Percentiles rank a stretch among this genome's conserved stretches.
Conservation (phyloP, 1,140 invertebrate genomes). For the Aphelinus certus region DNA sequence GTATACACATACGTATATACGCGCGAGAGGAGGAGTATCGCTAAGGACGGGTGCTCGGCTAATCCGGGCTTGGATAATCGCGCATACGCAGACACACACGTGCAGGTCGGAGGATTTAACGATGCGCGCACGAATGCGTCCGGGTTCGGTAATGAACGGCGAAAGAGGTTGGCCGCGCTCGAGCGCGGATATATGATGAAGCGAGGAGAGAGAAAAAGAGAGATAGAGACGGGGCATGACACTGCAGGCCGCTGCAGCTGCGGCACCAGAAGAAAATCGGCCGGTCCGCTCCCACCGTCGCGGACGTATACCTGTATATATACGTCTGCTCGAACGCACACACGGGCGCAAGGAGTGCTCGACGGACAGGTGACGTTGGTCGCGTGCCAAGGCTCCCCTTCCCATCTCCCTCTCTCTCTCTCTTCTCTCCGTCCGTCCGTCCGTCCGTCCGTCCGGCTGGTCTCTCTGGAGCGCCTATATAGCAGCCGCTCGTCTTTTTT, state of each 20-base stretch:
- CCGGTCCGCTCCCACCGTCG: conserved; percentile 28
- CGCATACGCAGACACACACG: neutral
- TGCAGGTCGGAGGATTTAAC: no score
- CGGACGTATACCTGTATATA: conserved; percentile 12
- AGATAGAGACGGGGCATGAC: neutral
- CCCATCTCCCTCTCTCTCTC: conserved; percentile 11
- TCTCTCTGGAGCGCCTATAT: conserved; percentile 18
- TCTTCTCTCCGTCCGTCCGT: neutral
- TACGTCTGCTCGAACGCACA: neutral
- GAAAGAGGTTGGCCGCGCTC: conserved; percentile 51
- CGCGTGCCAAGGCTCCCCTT: conserved; percentile 60
- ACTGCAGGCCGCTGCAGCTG: conserved; percentile 50
- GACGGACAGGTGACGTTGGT: conserved; percentile 63
- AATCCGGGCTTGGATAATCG: neutral
- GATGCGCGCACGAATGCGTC: conserved; percentile 51
- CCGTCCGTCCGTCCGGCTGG: neutral
- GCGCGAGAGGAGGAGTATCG: no score
- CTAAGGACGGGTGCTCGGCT: no score
- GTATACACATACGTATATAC: neutral
- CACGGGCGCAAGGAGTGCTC: conserved; percentile 4
- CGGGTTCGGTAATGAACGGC: conserved; percentile 47
- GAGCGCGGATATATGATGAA: conserved; percentile 45
- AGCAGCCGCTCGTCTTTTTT: conserved; percentile 1
- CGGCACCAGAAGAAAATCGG: conserved; percentile 53
- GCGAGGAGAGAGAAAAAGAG: conserved; percentile 48